These are phyloP conservation scores for Dendrophyllia cribrosa DNA, from an alignment of 64 coral and sea anemone genomes.

Conservation along the genomic window DNA sequence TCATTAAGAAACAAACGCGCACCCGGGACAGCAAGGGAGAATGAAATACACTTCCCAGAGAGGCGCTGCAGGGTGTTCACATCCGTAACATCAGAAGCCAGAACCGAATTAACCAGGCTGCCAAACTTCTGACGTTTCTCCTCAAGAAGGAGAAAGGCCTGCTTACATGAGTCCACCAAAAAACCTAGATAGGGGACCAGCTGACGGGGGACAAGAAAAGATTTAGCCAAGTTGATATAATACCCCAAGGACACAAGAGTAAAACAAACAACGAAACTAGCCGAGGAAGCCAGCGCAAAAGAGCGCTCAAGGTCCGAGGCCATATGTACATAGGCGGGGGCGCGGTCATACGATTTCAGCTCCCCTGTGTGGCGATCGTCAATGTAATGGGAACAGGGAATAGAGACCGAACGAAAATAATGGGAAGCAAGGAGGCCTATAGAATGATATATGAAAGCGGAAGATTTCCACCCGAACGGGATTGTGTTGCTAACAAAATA, in stretches of 20 bases:
- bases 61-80: conserved; percentile 10
- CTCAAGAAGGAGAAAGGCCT: background rate
- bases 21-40: too few relatives aligned
- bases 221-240: background rate
- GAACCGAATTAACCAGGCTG: background rate
- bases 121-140: conserved; percentile 33
- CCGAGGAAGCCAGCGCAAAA: background rate
- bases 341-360: background rate
- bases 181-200: conserved; percentile 23
- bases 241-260: conserved; percentile 20
- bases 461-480: conserved; percentile 13
- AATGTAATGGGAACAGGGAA: conserved; percentile 34
- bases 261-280: conserved; percentile 8
- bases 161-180: background rate
- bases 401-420: too few relatives aligned
- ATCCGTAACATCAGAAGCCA: background rate
- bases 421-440: too few relatives aligned
- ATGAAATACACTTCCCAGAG: conserved; percentile 38
- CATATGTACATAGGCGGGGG: background rate
- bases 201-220: background rate
- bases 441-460: conserved; percentile 20
- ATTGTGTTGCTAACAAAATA: too few relatives aligned
- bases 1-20: background rate
- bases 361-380: conserved; percentile 26
- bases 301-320: background rate